These are phyloP conservation scores for Saimiri boliviensis DNA, from an alignment of 2,113 vertebrate genomes.

Conservation along the genomic window DNA sequence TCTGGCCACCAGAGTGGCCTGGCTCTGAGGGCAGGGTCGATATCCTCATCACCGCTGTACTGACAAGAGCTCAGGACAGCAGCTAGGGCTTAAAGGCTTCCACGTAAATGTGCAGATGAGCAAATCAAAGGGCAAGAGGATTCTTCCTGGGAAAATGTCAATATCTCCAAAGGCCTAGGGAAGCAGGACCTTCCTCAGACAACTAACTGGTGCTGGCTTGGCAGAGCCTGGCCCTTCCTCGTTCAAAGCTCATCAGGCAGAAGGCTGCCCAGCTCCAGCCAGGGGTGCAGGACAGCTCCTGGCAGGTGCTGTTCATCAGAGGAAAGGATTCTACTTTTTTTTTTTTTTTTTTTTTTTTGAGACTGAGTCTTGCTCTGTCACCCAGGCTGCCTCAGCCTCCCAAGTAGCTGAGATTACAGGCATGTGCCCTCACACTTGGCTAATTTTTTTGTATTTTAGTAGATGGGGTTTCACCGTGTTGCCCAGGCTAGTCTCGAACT, in stretches of 20 bases:
- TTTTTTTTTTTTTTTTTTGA: too few species aligned
- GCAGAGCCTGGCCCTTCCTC: background rate
- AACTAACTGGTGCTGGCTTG: fast-evolving
- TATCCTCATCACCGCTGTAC: background rate
- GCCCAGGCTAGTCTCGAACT: too few species aligned
- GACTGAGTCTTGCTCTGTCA: too few species aligned
- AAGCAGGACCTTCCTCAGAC: background rate
- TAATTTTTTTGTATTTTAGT: too few species aligned
- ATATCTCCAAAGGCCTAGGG: background rate
- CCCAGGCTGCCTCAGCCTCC: too few species aligned
- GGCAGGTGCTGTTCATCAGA: background rate
- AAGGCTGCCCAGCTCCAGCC: background rate
- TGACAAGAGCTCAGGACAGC: background rate
- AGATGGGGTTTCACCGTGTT: too few species aligned
- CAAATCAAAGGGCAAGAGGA: background rate
- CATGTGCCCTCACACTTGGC: too few species aligned
- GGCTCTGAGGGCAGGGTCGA: background rate
- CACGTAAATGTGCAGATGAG: background rate
- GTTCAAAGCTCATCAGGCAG: fast-evolving
- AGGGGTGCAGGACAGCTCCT: background rate
- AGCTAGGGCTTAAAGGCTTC: background rate
- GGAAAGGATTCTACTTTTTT: background rate
- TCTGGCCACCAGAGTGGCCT: background rate
- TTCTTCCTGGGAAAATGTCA: background rate
- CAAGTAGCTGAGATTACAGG: too few species aligned